Evolutionary conservation across 2,797 vertebrate genomes (phyloP).

Genomic region (Fundulus diaphanus): DNA sequence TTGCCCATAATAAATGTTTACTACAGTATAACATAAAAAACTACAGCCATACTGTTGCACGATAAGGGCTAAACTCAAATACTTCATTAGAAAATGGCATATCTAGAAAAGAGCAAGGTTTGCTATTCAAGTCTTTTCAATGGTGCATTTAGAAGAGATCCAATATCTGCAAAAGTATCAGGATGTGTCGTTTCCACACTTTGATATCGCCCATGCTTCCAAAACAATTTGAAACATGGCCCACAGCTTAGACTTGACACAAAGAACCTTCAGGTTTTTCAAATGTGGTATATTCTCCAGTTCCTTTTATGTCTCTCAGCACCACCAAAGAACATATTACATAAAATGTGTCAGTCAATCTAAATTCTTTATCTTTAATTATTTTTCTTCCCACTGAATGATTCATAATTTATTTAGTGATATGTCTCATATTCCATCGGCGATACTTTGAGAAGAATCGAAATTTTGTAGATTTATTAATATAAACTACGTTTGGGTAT

Average conservation of each 20-base stretch:
- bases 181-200: neutral
- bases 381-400: neutral
- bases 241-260: neutral
- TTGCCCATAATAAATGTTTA: neutral
- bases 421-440: neutral
- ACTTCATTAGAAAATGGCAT: neutral
- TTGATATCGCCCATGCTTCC: too few relatives aligned
- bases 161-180: neutral
- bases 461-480: too few relatives aligned
- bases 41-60: neutral
- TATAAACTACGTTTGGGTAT: too few relatives aligned
- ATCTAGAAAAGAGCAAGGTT: neutral
- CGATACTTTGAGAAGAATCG: neutral
- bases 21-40: neutral
- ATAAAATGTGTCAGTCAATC: too few relatives aligned
- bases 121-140: neutral
- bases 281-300: neutral
- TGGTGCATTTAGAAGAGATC: neutral
- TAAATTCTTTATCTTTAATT: neutral
- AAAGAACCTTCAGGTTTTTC: neutral
- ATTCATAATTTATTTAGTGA: neutral
- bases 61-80: neutral
- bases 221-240: neutral
- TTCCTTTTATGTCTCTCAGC: neutral
- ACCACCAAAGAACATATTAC: neutral